Percentiles rank a stretch among this genome's conserved stretches.
These are phyloP conservation scores for Camponotus vicinus DNA, from an alignment of 1,140 invertebrate species.

Conservation along the genomic window DNA sequence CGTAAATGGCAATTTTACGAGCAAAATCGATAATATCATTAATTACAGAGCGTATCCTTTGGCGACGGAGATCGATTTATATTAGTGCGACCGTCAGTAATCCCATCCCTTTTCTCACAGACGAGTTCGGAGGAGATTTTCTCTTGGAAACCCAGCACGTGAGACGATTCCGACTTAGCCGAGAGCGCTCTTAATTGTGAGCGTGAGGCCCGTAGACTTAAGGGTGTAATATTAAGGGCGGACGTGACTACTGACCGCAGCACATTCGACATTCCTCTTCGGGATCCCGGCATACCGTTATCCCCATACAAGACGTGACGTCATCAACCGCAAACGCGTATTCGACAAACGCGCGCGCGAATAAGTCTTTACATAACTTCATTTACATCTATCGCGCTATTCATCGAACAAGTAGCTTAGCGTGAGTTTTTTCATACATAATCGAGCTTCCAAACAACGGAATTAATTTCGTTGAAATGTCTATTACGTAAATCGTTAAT, in stretches of 20 bases:
- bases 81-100: constrained; percentile 56
- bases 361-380: constrained; percentile 63
- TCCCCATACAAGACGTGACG: constrained; percentile 67
- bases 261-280: constrained; percentile 67
- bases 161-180: constrained; percentile 63
- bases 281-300: constrained; percentile 62
- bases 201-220: constrained; percentile 71
- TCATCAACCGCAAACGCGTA: constrained; percentile 72
- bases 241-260: constrained; percentile 77
- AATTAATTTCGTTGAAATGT: constrained; percentile 28
- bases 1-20: constrained; percentile 55
- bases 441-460: background rate
- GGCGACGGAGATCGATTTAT: constrained; percentile 46
- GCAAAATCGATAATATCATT: constrained; percentile 50
- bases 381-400: constrained; percentile 54
- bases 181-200: constrained; percentile 71
- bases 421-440: constrained; percentile 1
- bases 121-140: constrained; percentile 56
- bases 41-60: constrained; percentile 43
- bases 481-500: constrained; percentile 39
- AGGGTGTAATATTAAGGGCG: constrained; percentile 78
- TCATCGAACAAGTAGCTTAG: background rate
- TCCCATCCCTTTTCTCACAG: constrained; percentile 20
- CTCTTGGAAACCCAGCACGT: constrained; percentile 64
- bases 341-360: constrained; percentile 64